These are phyloP conservation scores for Puma concolor DNA, from an alignment of 2,113 vertebrate species.

Conservation along the genomic window DNA sequence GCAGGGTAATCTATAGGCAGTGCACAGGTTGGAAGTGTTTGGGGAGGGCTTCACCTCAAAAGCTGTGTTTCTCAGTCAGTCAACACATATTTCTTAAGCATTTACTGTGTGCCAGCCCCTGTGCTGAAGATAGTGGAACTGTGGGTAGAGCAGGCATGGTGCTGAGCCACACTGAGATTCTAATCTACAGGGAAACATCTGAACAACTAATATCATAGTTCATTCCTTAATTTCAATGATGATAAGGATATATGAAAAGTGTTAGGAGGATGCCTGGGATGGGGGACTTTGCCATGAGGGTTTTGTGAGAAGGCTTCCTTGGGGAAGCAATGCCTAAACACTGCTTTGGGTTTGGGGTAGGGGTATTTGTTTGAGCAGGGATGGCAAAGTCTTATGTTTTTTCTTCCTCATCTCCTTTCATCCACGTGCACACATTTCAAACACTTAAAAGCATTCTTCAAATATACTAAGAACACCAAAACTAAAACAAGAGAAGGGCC, in stretches of 20 bases:
- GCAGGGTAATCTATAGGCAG: neutral
- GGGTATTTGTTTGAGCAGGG: neutral
- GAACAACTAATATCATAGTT: neutral
- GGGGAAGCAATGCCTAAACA: neutral
- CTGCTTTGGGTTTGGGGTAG: neutral
- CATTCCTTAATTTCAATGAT: neutral
- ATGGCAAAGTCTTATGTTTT: conserved; percentile 2
- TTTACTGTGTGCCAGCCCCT: neutral
- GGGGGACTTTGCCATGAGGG: neutral
- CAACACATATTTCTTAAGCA: neutral
- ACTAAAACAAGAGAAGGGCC: conserved; percentile 76
- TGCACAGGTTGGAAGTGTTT: neutral
- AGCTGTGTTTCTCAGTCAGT: neutral
- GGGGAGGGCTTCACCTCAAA: neutral
- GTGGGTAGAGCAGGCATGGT: neutral
- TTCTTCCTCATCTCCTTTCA: conserved; percentile 34
- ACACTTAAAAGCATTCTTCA: conserved; percentile 73
- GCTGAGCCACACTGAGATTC: neutral
- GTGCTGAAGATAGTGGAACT: neutral
- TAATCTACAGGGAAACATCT: neutral
- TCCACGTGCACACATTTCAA: conserved; percentile 44
- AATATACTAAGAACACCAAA: conserved; percentile 68
- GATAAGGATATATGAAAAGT: neutral
- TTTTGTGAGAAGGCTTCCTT: neutral
- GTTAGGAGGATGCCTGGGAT: neutral